Base-by-base conservation (phyloP, 2,797 vertebrate species). In the Trachops cirrhosus region DNA sequence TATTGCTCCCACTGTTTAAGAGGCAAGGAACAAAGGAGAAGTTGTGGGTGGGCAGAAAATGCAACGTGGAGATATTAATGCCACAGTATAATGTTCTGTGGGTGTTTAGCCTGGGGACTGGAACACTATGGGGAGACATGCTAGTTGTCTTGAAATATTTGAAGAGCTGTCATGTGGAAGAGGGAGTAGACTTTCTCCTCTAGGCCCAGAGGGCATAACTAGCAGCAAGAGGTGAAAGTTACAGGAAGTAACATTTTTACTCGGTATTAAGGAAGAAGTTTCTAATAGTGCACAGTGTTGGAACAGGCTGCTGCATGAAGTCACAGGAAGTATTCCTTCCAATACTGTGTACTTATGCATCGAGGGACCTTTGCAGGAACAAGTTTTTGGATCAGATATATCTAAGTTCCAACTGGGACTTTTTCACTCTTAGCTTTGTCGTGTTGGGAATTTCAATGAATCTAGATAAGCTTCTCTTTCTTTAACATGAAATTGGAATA, bases 1-100 rank as follows among this genome's bases (percentile, higher is more conserved):
- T 57, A 89, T 84, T 75, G 44, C 86, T 86, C 64, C 71, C 59
- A 79, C 48, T 79, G 54, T 86, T 89, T 86, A 64, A 92, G 80
- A 89, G 39, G 84, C 57, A 84, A 86, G 29, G 71, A 92, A 93
- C 88, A 95, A 87, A 89, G 50, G 41, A 89, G 50, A 95, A 92
- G 85, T 92, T 3, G 64, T 89, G 75, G 64, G 77, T 71, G 12
- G 59, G 22, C 59, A 85, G 32, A 93, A 95, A 96, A 79, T 89
- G 62, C 79, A 84, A 79, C 5, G 48, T 91, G 29, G 24, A 74
- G 41, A 67, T 97, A 79, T 80, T 87, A 94, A 78, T 68, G 74
- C 75, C 74, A 32, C 6, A 59, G 39, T 44, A 84, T 89, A 86
- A 91, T 80, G 57, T 89, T 86, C 68, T 0, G 9, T 89, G 64